Evolutionary conservation across 2,113 vertebrate species (phyloP).

Genomic region (Notothenia coriiceps): DNA sequence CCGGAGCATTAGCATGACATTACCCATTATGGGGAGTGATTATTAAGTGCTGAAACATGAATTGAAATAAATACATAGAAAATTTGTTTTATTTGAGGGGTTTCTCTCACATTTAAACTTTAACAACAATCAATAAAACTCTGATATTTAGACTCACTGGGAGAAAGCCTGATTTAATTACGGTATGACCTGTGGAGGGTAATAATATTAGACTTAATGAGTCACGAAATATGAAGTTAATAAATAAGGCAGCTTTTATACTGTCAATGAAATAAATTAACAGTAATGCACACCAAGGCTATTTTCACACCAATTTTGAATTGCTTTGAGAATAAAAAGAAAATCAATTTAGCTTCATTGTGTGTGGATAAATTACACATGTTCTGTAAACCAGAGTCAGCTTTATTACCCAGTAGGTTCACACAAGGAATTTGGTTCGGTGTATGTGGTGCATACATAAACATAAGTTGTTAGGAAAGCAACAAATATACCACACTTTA

Average conservation of each 20-base stretch:
- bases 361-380: not conserved
- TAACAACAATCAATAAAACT: not conserved
- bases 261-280: not conserved
- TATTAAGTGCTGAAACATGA: conserved; percentile 11
- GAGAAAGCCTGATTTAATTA: conserved; percentile 3
- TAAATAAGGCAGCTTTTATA: conserved; percentile 15
- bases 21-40: conserved; percentile 24
- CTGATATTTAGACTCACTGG: not conserved
- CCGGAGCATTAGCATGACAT: conserved; percentile 15
- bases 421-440: too few species aligned
- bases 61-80: not conserved
- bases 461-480: too few species aligned
- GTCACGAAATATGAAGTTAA: conserved; percentile 23
- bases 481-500: too few species aligned
- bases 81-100: not conserved
- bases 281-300: not conserved
- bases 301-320: not conserved
- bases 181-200: not conserved
- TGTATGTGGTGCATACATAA: too few species aligned
- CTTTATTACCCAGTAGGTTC: too few species aligned
- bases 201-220: conserved; percentile 20
- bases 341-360: not conserved
- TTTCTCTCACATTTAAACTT: not conserved
- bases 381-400: too few species aligned
- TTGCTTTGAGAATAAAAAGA: not conserved